phyloP scores from a whole-genome alignment of 2,113 vertebrate species.

The Oxyruncus cristatus region DNA sequence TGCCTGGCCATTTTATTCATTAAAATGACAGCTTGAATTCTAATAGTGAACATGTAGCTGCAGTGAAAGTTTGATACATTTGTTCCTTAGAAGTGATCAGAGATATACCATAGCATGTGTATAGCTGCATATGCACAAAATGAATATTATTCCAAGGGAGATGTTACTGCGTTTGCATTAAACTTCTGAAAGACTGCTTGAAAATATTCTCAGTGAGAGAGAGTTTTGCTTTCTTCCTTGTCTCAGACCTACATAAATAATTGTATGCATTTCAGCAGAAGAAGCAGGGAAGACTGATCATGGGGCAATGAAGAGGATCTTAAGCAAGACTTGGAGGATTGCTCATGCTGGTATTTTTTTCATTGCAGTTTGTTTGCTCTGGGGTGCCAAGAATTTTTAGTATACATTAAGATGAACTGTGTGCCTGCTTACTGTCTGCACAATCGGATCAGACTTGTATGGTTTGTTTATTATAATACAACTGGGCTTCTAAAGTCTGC shows the following conservation, averaged over 20 bases:
- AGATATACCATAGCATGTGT: background rate
- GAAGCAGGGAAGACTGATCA: background rate
- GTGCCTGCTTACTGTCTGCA: background rate
- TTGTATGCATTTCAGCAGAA: background rate
- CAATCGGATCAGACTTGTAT: background rate
- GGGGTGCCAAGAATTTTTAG: slow-evolving; percentile 33
- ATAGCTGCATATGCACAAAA: background rate
- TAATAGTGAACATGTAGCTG: background rate
- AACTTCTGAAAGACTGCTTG: background rate
- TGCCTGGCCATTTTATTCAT: background rate
- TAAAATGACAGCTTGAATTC: background rate
- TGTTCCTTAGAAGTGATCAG: background rate
- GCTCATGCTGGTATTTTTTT: background rate
- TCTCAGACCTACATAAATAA: background rate
- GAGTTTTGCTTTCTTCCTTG: background rate
- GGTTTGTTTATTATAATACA: background rate
- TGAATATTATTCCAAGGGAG: background rate
- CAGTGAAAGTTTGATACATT: background rate
- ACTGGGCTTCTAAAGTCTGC: background rate
- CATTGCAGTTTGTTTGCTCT: background rate
- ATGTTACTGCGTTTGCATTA: background rate
- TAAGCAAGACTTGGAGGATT: background rate
- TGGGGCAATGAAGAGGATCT: background rate
- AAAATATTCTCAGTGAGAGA: background rate
- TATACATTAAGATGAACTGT: background rate